Evolutionary conservation across 2,797 vertebrate genomes (phyloP), one percentile per base, ranked within the genome.

Genomic region (Heterohyrax brucei): DNA sequence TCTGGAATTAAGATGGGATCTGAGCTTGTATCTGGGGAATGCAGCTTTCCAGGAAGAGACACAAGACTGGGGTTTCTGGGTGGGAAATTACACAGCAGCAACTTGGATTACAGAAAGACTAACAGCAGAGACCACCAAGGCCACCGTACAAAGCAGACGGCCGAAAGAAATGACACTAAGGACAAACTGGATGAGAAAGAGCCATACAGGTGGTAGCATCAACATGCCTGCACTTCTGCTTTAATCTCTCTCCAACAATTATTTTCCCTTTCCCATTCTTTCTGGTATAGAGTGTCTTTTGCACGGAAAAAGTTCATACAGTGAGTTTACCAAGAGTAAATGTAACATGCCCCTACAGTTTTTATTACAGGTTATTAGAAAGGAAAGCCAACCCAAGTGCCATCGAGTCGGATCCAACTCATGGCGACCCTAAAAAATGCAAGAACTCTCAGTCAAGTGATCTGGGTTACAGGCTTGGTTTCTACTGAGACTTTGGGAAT

Each of bases 11-110:
- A 95, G 33, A 88, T 81, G 56, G 14, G 79, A 84, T 64, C 22
- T 93, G 68, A 89, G 26, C 21, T 0, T 39, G 26, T 10, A 39
- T 61, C 46, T 3, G 70, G 26, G 46, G 59, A 95, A 91, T 18
- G 4, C 26, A 84, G 77, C 48, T 93, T 95, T 90, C 56, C 59
- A 81, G 62, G 83, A 94, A 90, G 86, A 94, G 44, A 85, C 28
- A 77, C 13, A 61, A 61, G 18, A 61, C 22, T 80, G 28, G 89
- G 93, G 77, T 88, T 62, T 87, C 93, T 70, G 76, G 10, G 46
- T 70, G 91, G 68, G 30, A 97, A 87, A 59, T 19, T 24, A 94
- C 75, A 85, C 21, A 61, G 14, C 73, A 97, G 39, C 26, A 70
- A 88, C 53, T 61, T 86, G 39, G 78, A 93, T 62, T 81, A 59